phyloP scores from a whole-genome alignment of 2,797 vertebrate species.

The Gephyroberyx darwinii region DNA sequence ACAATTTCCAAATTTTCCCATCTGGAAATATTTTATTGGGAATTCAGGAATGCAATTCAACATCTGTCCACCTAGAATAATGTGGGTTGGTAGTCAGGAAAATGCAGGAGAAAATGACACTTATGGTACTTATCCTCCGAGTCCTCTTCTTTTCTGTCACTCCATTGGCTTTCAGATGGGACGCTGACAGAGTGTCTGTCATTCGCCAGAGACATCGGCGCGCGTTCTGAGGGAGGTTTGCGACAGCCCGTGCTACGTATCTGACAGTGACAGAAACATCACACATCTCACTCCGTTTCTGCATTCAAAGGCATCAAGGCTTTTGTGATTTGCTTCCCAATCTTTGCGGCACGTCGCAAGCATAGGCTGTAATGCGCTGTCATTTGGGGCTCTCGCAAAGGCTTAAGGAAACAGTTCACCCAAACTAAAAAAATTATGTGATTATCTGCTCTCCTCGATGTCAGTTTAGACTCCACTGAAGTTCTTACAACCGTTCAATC shows the following conservation, averaged over 20 bases:
- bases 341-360: background rate
- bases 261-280: slow-evolving; percentile 9
- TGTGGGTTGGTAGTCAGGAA: background rate
- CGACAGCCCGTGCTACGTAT: background rate
- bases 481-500: too few relatives aligned
- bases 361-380: background rate
- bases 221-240: background rate
- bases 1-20: slow-evolving; percentile 17
- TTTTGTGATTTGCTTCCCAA: background rate
- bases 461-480: too few relatives aligned
- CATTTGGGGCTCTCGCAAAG: background rate
- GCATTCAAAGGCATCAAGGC: background rate
- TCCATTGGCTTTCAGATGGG: background rate
- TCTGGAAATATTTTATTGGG: slow-evolving; percentile 38
- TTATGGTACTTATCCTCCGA: background rate
- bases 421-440: too few relatives aligned
- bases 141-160: background rate
- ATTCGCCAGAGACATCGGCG: background rate
- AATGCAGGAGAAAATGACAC: background rate
- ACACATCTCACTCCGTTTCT: background rate
- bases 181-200: slow-evolving; percentile 2
- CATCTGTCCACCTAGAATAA: slow-evolving; percentile 33
- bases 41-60: slow-evolving; percentile 6
- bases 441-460: too few relatives aligned
- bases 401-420: too few relatives aligned